phyloP scores from a whole-genome alignment of 2,113 vertebrate genomes.

The Hassar affinis region DNA sequence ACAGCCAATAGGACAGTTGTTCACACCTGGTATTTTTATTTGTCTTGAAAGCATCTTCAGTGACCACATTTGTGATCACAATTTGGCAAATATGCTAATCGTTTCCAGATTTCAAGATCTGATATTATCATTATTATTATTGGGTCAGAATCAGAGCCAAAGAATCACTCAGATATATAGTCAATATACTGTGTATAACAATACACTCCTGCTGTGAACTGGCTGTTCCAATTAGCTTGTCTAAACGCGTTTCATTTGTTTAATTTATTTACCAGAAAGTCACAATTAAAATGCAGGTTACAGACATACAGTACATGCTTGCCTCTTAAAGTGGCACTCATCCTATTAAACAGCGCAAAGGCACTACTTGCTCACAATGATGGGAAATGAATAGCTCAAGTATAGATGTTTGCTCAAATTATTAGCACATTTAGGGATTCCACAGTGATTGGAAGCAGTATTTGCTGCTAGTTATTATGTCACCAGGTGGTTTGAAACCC shows the following conservation, averaged over 20 bases:
- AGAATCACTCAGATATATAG: no score
- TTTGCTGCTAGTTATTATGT: neutral
- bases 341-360: neutral
- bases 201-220: neutral
- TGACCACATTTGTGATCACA: neutral
- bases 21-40: slow-evolving; percentile 1
- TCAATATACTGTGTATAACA: no score
- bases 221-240: neutral
- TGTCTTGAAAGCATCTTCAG: neutral
- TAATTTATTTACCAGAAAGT: neutral
- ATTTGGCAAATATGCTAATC: neutral
- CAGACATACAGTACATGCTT: neutral
- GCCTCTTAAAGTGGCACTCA: neutral
- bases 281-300: neutral
- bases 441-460: neutral
- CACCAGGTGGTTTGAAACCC: no score
- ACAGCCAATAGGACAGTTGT: neutral
- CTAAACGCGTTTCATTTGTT: neutral
- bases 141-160: neutral
- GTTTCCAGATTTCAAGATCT: neutral
- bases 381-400: no score
- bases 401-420: no score
- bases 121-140: neutral
- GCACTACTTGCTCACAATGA: no score
- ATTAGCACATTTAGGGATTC: neutral